Evolutionary conservation across 2,113 vertebrate genomes (phyloP).

Genomic region (Petrocephalus microphthalmus): DNA sequence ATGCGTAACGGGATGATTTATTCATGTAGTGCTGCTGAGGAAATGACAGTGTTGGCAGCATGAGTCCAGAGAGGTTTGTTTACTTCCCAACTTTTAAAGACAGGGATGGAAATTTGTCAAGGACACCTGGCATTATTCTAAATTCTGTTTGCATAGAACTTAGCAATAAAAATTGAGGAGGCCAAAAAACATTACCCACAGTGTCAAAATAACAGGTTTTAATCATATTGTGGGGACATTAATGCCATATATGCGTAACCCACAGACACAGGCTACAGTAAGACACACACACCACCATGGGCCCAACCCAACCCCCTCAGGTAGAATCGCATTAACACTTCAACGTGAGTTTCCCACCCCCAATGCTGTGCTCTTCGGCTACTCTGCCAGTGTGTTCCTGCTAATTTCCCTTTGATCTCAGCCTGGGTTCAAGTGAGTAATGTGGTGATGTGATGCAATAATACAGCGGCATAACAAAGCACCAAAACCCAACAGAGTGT

Average conservation of each 20-base stretch:
- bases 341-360: background rate
- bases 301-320: background rate
- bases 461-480: background rate
- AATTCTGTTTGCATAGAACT: background rate
- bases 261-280: background rate
- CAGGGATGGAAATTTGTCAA: background rate
- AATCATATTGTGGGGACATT: background rate
- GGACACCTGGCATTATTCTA: background rate
- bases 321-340: background rate
- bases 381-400: background rate
- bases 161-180: background rate
- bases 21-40: constrained; percentile 30
- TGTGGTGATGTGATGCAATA: background rate
- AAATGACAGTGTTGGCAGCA: background rate
- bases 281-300: background rate
- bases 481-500: background rate
- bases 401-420: background rate
- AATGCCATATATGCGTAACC: background rate
- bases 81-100: background rate
- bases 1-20: constrained; percentile 47
- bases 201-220: background rate
- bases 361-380: background rate
- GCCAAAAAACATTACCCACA: background rate
- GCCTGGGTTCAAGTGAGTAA: background rate
- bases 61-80: background rate